Evolutionary conservation across 2,113 vertebrate species (phyloP).

Genomic region (Camelus bactrianus): DNA sequence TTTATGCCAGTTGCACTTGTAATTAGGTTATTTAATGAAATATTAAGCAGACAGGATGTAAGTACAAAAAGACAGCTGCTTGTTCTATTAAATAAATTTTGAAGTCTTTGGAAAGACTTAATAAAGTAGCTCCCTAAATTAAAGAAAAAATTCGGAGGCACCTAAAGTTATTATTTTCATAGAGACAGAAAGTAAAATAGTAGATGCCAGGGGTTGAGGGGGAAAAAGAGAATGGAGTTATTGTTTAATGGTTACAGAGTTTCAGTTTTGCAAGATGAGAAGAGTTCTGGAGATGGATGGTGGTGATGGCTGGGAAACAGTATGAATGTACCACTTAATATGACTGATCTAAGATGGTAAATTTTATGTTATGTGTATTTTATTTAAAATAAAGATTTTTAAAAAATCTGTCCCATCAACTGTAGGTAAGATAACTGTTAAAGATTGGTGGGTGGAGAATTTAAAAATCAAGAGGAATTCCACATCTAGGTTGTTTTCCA

Average conservation of each 20-base stretch:
- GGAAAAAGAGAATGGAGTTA: background rate
- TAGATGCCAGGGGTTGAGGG: background rate
- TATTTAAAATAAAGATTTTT: background rate
- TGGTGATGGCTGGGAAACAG: background rate
- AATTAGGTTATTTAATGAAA: conserved; percentile 48
- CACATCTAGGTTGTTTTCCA: background rate
- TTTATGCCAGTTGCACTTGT: background rate
- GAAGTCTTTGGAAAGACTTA: conserved; percentile 19
- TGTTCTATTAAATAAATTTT: conserved; percentile 42
- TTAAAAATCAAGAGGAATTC: background rate
- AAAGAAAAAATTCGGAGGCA: background rate
- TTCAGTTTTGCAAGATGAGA: background rate
- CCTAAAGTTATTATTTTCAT: background rate
- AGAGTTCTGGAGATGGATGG: background rate
- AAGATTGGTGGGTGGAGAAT: background rate
- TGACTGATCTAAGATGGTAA: background rate
- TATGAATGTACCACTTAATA: background rate
- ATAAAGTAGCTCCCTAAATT: background rate
- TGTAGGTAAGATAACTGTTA: background rate
- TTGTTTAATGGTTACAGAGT: background rate
- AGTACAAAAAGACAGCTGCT: conserved; percentile 20
- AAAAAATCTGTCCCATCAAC: background rate
- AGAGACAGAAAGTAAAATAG: background rate
- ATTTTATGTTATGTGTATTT: background rate
- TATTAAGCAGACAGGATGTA: conserved; percentile 26